Conservation (phyloP, 1,140 invertebrate genomes). For the Amyelois transitella region DNA sequence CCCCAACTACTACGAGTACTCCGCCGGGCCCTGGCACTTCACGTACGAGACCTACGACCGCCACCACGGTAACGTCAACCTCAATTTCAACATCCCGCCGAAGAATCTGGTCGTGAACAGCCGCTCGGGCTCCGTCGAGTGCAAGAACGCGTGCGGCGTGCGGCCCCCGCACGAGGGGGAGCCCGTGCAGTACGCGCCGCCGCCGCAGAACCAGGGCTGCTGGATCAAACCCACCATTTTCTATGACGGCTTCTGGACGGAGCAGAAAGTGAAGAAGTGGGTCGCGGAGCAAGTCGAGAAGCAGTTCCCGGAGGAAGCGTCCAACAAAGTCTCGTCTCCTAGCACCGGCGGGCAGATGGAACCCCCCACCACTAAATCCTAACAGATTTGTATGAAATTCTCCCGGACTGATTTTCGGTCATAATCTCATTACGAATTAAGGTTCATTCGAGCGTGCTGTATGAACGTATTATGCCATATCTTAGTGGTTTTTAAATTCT, state of each 20-base stretch:
- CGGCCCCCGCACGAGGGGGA: constrained; percentile 26
- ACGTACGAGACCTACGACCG: constrained; percentile 56
- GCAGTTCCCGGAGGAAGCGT: constrained; percentile 49
- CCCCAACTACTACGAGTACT: constrained; percentile 59
- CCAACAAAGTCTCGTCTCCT: constrained; percentile 20
- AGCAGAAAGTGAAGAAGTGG: constrained; percentile 73
- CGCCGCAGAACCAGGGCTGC: constrained; percentile 40
- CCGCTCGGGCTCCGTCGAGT: constrained; percentile 33
- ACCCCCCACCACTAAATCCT: constrained; percentile 34
- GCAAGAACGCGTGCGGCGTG: constrained; percentile 37
- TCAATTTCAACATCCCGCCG: constrained; percentile 63
- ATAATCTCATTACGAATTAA: too few species aligned
- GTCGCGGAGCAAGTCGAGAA: constrained; percentile 70
- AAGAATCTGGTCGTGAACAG: constrained; percentile 58
- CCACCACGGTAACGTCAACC: constrained; percentile 51
- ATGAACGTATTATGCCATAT: too few species aligned
- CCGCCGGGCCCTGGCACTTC: constrained; percentile 58
- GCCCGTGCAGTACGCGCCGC: constrained; percentile 25
- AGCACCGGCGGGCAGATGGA: constrained; percentile 19
- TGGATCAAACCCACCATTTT: constrained; percentile 73
- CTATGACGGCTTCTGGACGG: constrained; percentile 72
- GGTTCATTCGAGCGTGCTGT: too few species aligned
- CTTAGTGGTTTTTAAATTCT: neutral
- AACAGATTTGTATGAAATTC: too few species aligned
- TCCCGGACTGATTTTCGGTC: too few species aligned